Base-by-base conservation (phyloP, 2,888 invertebrate species). In the Spatulosminthurus flaviceps region DNA sequence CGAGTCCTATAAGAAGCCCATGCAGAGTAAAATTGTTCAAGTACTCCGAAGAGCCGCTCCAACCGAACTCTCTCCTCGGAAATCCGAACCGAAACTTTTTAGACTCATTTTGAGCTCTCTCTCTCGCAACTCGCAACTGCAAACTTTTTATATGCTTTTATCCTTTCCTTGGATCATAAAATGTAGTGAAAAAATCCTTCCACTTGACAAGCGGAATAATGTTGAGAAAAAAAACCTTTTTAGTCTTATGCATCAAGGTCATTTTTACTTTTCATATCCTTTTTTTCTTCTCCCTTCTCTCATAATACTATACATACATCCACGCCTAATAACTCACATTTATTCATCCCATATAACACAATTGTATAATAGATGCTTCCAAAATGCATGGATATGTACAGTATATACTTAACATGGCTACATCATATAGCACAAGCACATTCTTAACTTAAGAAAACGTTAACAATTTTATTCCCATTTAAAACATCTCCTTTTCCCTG, bases 401-500 rank as follows among this genome's bases (percentile, higher is more conserved):
- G 41, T 41, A 13, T 41, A 13, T 41, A 9, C 7, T 41, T 41
- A 41, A 41, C 13, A 13, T 41, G 41, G 41, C 9, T 41, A 41
- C n/a, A n/a, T n/a, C n/a, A n/a, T n/a, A n/a, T n/a, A n/a, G n/a
- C n/a, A n/a, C n/a, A n/a, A n/a, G n/a, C 13, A 41, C 41, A 41
- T 41, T 2, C n/a, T 13, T 51, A 51, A n/a, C 16, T 13, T 51
- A 13, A 51, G 51, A 51, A 51, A 51, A 13, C 1, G 16, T 13
- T 51, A 51, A n/a, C n/a, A 51, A 51, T 51, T 51, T 51, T 19
- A 51, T 51, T 51, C 51, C 51, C 51, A 51, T 51, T 51, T 51
- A 16, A 19, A 9, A 41, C 7, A 41, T 9, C n/a, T 34, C 9
- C 34, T 34, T 7, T 34, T 9, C 9, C 9, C 34, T 9, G 9